Evolutionary conservation across 2,797 vertebrate genomes (phyloP), one percentile per base, ranked within the genome.

Genomic region (Fratercula arctica): DNA sequence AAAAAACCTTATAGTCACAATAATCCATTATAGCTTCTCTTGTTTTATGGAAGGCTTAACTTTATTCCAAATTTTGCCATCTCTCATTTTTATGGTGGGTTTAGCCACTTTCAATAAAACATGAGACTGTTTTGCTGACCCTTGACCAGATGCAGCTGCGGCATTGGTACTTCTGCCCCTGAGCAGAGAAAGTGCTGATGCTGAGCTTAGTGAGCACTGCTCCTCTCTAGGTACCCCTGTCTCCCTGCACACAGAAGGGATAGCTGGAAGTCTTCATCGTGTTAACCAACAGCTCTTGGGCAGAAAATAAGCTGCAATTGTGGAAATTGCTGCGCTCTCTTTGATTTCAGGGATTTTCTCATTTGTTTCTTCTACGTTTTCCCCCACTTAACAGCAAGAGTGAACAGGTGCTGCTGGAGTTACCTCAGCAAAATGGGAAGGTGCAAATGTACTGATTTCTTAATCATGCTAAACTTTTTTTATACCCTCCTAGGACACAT

Each of bases 301-400:
- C 3, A 73, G 50, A 29, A 64, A 63, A 39, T 11, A 24, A 20
- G 0, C 0, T 25, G 26, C 2, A 41, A 2, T 3, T 20, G 33
- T 14, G 39, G 56, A 39, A 48, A 72, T 0, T 28, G 14, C 53
- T 43, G 7, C 3, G 19, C 26, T 39, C 5, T 3, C 68, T 70
- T n/a, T 35, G 18, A 33, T 16, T 50, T 54, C 33, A 33, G 28
- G 11, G 24, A 10, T 45, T 70, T 35, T n/a, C 74, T 37, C 3
- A 3, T 5, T 54, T 23, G 18, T 45, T 10, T 78, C 33, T 83
- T 41, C 51, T 23, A 3, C 6, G 1, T 64, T 80, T 19, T 1
- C 3, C 17, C 14, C 3, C 21, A 13, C 16, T 43, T 14, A 16
- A 26, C 29, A 73, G 26, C 3, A 17, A 17, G 33, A 25, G 16